Base-by-base conservation (phyloP, 2,113 vertebrate genomes). In the Gallinago paraguaiae region DNA sequence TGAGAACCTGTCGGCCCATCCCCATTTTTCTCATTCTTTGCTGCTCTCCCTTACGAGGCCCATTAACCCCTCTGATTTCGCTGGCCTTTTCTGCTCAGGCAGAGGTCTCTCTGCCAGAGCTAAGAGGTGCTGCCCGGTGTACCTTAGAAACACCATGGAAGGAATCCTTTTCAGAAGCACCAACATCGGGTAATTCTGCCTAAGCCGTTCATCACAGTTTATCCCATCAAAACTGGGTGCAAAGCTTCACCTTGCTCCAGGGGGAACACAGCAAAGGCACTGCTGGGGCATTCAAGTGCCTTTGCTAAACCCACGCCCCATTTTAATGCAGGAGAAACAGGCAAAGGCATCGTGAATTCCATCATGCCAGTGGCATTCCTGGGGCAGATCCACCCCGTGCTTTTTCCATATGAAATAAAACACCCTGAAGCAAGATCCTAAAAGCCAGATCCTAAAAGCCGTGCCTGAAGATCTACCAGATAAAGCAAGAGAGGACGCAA, bases 401-500 rank as follows among this genome's bases (percentile, higher is more conserved):
- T 45, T 30, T 43, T 12, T 25, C 43, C 68, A 13, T 20, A 15
- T 12, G 31, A 69, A 84, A 88, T 22, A 35, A 76, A 76, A 77
- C 23, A 54, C 23, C 25, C 35, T 15, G 25, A 69, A 53, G 60
- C 2, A 2, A 81, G 22, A 64, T 48, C 30, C 30, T 77, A 45
- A 65, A 74, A 91, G 54, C 6, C 3, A 1, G 22, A 64, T 48
- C 30, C 30, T 77, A 45, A 65, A 74, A 91, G 54, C 6, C 3
- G 1, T 37, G 30, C 4, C 16, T 54, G 31, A 69, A 72, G 71
- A 95, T 75, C 74, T 85, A 96, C 70, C 90, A 84, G 70, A 74
- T 97, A 94, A 82, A 92, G 43, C 70, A 96, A 48, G 86, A 96
- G 24, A 84, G 54, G 68, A 96, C 95, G 87, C 91, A 97, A 81